These are phyloP conservation scores for Dryoscopus gambensis DNA, from an alignment of 2,113 vertebrate genomes.

Conservation along the genomic window DNA sequence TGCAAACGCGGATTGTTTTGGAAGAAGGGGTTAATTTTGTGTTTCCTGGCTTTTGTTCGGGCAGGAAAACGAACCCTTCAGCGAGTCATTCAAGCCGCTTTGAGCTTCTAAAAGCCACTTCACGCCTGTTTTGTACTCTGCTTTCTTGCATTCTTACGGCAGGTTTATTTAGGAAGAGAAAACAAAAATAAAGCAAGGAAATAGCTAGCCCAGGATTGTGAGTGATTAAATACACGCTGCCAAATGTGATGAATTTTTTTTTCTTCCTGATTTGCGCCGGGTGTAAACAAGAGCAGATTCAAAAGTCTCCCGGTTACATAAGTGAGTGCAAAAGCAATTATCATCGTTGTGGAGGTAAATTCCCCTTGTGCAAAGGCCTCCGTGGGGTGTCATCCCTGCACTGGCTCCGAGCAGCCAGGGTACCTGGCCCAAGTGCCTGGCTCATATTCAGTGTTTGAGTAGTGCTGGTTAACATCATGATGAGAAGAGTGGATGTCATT, in stretches of 20 bases:
- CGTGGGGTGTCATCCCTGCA: background rate
- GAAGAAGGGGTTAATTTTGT: constrained; percentile 58
- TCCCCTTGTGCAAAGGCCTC: background rate
- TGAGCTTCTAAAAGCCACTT: background rate
- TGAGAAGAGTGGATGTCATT: background rate
- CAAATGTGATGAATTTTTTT: constrained; percentile 9
- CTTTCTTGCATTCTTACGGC: constrained; percentile 1
- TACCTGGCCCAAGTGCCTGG: background rate
- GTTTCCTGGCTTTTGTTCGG: constrained; percentile 59
- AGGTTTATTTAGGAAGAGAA: constrained; percentile 48
- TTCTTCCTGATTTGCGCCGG: constrained; percentile 28
- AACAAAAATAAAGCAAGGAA: constrained; percentile 55
- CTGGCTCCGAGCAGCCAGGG: background rate
- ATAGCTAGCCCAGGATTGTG: background rate
- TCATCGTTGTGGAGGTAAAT: background rate
- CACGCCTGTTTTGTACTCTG: background rate
- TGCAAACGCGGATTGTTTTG: background rate
- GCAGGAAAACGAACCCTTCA: constrained; percentile 22
- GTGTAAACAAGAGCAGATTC: constrained; percentile 4
- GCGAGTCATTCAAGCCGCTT: background rate
- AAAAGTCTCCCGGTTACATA: constrained; percentile 8
- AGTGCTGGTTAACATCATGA: background rate
- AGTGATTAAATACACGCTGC: background rate
- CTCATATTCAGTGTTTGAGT: background rate
- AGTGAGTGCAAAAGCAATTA: background rate